Percentiles rank a stretch among this genome's conserved stretches.
These are phyloP conservation scores for Pseudoatta argentina DNA, from an alignment of 1,140 invertebrate genomes.

Conservation along the genomic window DNA sequence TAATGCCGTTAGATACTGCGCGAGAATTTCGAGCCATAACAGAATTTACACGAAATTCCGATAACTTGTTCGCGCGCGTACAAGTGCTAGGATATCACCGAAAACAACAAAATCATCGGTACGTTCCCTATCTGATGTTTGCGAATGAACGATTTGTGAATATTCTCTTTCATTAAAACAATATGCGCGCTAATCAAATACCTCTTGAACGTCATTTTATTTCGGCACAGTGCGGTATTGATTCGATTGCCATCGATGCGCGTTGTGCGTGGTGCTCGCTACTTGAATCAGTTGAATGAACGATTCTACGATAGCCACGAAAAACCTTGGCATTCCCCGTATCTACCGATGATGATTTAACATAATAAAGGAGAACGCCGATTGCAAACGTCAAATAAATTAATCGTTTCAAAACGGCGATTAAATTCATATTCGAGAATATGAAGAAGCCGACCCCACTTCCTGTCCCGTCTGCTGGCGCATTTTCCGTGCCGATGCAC, in stretches of 20 bases:
- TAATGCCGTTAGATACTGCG: constrained; percentile 26
- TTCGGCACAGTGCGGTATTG: constrained; percentile 43
- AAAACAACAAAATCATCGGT: constrained; percentile 65
- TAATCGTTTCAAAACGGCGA: constrained; percentile 19
- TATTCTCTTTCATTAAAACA: constrained; percentile 72
- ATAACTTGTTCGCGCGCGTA: constrained; percentile 43
- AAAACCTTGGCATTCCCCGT: background rate
- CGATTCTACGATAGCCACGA: background rate
- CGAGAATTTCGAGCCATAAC: constrained; percentile 61
- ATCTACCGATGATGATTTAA: background rate
- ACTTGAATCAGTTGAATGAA: constrained; percentile 34
- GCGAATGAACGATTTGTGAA: constrained; percentile 67
- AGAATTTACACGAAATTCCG: constrained; percentile 56
- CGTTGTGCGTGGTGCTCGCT: background rate
- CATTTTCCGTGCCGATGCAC: constrained; percentile 71
- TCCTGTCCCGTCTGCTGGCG: background rate
- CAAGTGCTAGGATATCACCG: constrained; percentile 39
- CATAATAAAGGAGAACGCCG: background rate
- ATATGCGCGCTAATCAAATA: constrained; percentile 70
- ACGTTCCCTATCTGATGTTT: constrained; percentile 56
- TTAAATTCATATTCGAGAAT: constrained; percentile 43
- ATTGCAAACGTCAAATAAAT: constrained; percentile 13
- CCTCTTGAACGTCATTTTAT: constrained; percentile 62
- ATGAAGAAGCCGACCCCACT: constrained; percentile 8
- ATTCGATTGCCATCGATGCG: constrained; percentile 56